Conservation (phyloP, 64 coral and sea anemone species). For the Hydrozoanthus tunicans region DNA sequence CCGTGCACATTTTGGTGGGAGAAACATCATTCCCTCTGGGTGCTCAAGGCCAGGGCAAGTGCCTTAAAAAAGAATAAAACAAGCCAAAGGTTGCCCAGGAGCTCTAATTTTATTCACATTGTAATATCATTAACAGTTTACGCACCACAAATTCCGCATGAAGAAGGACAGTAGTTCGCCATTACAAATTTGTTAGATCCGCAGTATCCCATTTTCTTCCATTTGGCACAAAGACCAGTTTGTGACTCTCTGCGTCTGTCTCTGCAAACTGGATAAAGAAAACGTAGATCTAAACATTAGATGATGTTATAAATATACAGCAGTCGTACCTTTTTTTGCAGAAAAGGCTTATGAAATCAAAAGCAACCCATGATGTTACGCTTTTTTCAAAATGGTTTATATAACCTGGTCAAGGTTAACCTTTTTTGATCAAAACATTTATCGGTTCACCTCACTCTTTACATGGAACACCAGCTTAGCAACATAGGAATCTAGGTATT, state of each 20-base stretch:
- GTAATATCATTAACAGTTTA: neutral
- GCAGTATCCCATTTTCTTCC: slow-evolving; percentile 1
- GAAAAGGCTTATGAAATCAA: too few relatives aligned
- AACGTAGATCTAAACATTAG: too few relatives aligned
- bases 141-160: neutral
- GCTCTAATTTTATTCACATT: neutral
- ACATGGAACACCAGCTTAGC: too few relatives aligned
- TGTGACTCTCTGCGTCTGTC: neutral
- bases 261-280: neutral
- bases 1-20: slow-evolving; percentile 8
- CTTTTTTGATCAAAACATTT: too few relatives aligned
- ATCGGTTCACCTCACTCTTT: too few relatives aligned
- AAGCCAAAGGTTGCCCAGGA: neutral
- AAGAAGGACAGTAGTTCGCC: neutral
- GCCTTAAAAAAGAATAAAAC: neutral
- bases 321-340: too few relatives aligned
- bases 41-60: slow-evolving; percentile 16
- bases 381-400: too few relatives aligned
- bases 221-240: neutral
- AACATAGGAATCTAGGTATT: too few relatives aligned
- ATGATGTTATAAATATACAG: too few relatives aligned
- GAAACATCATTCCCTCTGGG: slow-evolving; percentile 4
- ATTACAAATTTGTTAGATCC: neutral
- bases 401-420: too few relatives aligned
- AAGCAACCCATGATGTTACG: too few relatives aligned